Base-by-base conservation (phyloP, 2,888 invertebrate genomes). In the Biston stratarius region DNA sequence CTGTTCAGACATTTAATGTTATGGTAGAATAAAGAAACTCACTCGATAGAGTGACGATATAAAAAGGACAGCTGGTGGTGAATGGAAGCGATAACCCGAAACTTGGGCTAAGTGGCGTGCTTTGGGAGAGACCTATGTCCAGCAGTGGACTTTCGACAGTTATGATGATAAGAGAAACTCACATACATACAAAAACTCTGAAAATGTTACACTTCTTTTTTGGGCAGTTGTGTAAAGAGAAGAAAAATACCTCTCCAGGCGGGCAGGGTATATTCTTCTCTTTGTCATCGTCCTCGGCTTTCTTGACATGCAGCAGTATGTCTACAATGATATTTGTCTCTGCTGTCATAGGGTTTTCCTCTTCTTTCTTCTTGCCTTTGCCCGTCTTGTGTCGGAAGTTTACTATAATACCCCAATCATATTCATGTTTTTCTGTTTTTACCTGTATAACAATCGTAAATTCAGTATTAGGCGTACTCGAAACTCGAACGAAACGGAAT, bases 391-490 rank as follows among this genome's bases (percentile, higher is more conserved):
- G 97, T 80, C 97, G 97, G 83, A 98, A 99, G 89, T 98, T 99
- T 0, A 99, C 96, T 61, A 99, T 96, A 56, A 98, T 97, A 11
- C 99, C 99, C 99, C 99, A 99, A 79, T 99, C 99, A 87, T 98
- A 99, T 81, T 98, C 97, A 74, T 97, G 95, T 44, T 96, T 96
- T 52, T 96, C 97, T 75, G 97, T 97, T 90, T 97, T 97, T 5
- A 98, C 95, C 97, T 97, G 47, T 48, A 24, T 9, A 15, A 3
- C 2, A 5, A n/a, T 45, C 11, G 24, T 15, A 15, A 40, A n/a
- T 38, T 53, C 12, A 34, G 12, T 34, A 52, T n/a, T 52, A 34
- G n/a, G n/a, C n/a, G n/a, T n/a, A n/a, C n/a, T n/a, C n/a, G n/a
- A n/a, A n/a, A n/a, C n/a, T n/a, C n/a, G n/a, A n/a, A n/a, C n/a